These are phyloP conservation scores for Dendrocincla tyrannina DNA, from an alignment of 2,797 vertebrate species.

Conservation along the genomic window DNA sequence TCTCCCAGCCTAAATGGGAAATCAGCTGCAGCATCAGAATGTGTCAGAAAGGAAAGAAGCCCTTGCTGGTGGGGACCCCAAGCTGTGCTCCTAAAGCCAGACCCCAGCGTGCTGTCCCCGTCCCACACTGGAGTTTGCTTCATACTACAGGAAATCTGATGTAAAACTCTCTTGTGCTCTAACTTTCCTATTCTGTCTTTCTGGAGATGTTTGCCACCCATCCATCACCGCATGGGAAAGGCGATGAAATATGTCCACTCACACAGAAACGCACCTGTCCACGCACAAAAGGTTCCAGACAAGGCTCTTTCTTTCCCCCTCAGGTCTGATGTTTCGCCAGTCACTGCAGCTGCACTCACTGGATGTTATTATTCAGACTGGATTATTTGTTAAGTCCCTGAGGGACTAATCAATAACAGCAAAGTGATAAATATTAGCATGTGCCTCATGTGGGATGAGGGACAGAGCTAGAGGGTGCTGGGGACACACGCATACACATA, in stretches of 20 bases:
- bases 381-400: neutral
- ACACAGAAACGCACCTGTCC: neutral
- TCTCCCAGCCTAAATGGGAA: neutral
- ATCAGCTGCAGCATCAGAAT: neutral
- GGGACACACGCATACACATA: accelerated
- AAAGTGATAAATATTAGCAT: neutral
- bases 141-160: neutral
- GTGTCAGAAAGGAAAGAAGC: neutral
- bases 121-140: neutral
- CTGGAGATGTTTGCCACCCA: neutral
- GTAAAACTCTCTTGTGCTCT: neutral
- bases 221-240: neutral
- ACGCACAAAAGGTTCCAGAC: accelerated
- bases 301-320: neutral
- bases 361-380: neutral
- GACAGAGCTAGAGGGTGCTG: neutral
- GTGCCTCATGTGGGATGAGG: neutral
- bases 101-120: accelerated
- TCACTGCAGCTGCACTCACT: neutral
- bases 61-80: neutral
- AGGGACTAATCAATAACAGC: neutral
- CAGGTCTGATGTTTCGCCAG: neutral
- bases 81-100: neutral
- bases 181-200: neutral
- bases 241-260: neutral